phyloP scores from a whole-genome alignment of 1,140 invertebrate species.

The Leptonema lineaticorne region DNA sequence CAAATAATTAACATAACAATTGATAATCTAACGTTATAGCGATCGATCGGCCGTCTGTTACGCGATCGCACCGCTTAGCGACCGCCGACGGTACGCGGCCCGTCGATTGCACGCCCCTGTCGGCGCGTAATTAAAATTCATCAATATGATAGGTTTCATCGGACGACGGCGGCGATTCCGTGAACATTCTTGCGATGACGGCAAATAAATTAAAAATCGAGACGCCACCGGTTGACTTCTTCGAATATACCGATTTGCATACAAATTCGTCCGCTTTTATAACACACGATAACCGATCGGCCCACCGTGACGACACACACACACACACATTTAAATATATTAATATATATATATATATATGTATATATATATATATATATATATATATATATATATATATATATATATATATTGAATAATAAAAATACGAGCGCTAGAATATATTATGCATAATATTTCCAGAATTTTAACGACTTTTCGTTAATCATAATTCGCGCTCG shows the following conservation, averaged over 20 bases:
- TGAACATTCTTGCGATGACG: conserved; percentile 23
- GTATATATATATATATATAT: neutral
- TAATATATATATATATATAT: neutral
- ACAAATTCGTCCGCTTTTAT: conserved; percentile 22
- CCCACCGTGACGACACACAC: conserved; percentile 11
- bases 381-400: neutral
- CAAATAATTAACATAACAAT: no score
- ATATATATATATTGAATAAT: no score
- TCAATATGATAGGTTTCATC: conserved; percentile 8
- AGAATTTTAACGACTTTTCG: no score
- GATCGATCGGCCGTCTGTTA: no score
- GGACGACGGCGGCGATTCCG: conserved; percentile 5
- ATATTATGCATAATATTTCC: no score
- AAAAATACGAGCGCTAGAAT: no score
- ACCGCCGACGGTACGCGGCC: neutral
- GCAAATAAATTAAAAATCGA: conserved; percentile 37
- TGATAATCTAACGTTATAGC: no score
- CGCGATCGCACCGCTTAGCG: no score
- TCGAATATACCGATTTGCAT: conserved; percentile 25
- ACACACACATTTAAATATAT: neutral
- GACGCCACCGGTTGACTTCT: conserved; percentile 13
- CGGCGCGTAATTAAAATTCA: conserved; percentile 18
- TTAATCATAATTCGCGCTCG: no score
- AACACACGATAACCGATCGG: conserved; percentile 21
- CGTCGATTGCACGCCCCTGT: neutral